These are phyloP conservation scores for Larimichthys crocea DNA, from an alignment of 2,113 vertebrate genomes.

Conservation along the genomic window DNA sequence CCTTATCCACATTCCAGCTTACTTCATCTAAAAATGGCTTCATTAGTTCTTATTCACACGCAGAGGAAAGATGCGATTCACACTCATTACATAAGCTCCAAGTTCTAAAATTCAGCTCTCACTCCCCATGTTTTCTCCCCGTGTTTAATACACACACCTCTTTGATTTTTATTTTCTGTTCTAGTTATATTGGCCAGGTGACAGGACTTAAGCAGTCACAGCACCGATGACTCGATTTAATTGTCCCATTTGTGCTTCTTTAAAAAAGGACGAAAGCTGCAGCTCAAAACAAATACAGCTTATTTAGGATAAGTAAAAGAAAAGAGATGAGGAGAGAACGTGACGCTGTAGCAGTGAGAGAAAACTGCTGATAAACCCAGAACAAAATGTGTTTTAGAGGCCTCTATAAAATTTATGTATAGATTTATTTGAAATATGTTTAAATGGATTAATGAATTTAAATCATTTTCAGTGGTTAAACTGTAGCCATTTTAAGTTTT, in stretches of 20 bases:
- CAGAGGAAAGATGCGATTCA: conserved; percentile 50
- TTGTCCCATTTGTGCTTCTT: conserved; percentile 39
- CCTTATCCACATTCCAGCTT: conserved; percentile 26
- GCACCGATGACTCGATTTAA: conserved; percentile 33
- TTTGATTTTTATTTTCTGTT: conserved; percentile 21
- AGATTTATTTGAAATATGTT: neutral
- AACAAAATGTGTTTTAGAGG: neutral
- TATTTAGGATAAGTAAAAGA: conserved; percentile 31
- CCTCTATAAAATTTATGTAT: neutral
- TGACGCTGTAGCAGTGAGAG: neutral
- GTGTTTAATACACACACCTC: conserved; percentile 8
- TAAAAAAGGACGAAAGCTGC: conserved; percentile 5
- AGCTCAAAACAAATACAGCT: conserved; percentile 53
- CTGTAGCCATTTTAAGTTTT: no score
- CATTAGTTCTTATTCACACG: conserved; percentile 68
- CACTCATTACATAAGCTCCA: conserved; percentile 63
- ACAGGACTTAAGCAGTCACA: conserved; percentile 42
- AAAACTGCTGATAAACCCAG: neutral
- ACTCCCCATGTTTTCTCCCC: conserved; percentile 11
- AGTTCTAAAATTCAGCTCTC: conserved; percentile 40
- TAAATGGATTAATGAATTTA: neutral
- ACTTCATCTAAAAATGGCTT: conserved; percentile 65
- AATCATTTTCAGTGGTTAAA: neutral
- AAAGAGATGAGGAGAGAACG: neutral
- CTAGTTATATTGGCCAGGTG: conserved; percentile 15